Conservation (phyloP, 2,113 vertebrate genomes). For the Serilophus lunatus region DNA sequence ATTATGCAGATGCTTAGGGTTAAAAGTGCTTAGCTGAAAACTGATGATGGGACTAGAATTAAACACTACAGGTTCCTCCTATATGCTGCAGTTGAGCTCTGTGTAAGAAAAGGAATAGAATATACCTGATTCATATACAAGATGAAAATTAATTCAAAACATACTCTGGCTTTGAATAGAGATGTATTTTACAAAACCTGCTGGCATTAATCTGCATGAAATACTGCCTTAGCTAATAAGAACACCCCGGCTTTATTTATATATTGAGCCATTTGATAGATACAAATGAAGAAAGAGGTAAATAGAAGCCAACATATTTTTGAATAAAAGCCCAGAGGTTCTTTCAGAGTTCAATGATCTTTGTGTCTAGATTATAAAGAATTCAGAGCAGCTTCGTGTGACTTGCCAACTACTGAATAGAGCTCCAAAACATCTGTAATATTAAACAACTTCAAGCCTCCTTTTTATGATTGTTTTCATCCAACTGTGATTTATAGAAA, state of each 20-base stretch:
- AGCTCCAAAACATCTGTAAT: constrained; percentile 62
- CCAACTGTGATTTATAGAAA: constrained; percentile 61
- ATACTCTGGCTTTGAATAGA: constrained; percentile 62
- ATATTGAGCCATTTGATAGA: constrained; percentile 60
- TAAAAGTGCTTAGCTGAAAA: constrained; percentile 40
- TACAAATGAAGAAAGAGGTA: constrained; percentile 60
- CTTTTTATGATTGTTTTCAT: constrained; percentile 58
- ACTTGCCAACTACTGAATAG: constrained; percentile 61
- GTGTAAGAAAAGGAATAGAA: background rate
- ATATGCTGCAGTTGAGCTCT: background rate
- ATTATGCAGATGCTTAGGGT: background rate
- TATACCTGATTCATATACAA: constrained; percentile 48
- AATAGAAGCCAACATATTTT: constrained; percentile 56
- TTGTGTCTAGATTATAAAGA: constrained; percentile 64
- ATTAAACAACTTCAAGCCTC: constrained; percentile 65
- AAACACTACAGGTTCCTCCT: background rate
- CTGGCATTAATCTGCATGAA: constrained; percentile 69
- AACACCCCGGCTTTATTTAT: constrained; percentile 69
- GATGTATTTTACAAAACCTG: constrained; percentile 69
- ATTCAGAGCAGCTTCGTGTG: constrained; percentile 53
- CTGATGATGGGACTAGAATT: background rate
- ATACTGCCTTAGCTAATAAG: constrained; percentile 68
- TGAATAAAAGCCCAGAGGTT: constrained; percentile 65
- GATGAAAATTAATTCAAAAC: constrained; percentile 65
- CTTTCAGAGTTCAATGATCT: constrained; percentile 60